Evolutionary conservation across 2,888 invertebrate genomes (phyloP), one percentile per base, ranked within the genome.

Genomic region (Rhaphigaster nebulosa): DNA sequence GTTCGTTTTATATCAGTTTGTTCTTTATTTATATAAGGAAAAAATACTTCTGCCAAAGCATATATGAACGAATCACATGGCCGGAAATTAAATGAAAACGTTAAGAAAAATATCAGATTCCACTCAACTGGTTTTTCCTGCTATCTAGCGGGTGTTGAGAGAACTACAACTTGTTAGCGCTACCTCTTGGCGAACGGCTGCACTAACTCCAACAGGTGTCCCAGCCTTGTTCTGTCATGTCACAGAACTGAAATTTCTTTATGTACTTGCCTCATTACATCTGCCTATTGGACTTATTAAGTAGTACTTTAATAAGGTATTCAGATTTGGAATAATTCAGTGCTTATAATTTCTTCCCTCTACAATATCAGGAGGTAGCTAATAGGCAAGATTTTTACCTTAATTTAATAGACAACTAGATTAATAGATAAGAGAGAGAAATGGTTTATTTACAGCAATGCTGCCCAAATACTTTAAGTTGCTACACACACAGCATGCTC

Each of bases 81-180:
- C 65, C 80, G 80, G 80, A 80, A 80, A 80, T 80, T 80, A 41
- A 80, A 80, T 23, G 80, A 80, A 80, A 80, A 84, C 15, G 45
- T 84, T 45, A 45, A 10, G 41, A 84, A 84, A 80, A 80, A 80
- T 80, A 80, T 80, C 80, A 80, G 41, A 80, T 80, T 20, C 41
- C 1, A 2, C 80, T 26, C 13, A 41, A 6, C 26, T 80, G 41
- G 41, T 41, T 41, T 23, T 41, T 23, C 8, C 80, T 80, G 80
- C 80, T 12, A 84, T 20, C 84, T 84, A 84, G 45, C 45, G 84
- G 84, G 0, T 5, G 34, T 34, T 18, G 6, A 2, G 70, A 38
- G 70, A 84, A 84, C 84, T 45, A 45, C 1, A 12, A 4, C 45
- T 0, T 1, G 12, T 4, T n/a, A 84, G n/a, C 84, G 84, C 84